phyloP scores from a whole-genome alignment of 2,113 vertebrate genomes.

The Eptesicus fuscus region DNA sequence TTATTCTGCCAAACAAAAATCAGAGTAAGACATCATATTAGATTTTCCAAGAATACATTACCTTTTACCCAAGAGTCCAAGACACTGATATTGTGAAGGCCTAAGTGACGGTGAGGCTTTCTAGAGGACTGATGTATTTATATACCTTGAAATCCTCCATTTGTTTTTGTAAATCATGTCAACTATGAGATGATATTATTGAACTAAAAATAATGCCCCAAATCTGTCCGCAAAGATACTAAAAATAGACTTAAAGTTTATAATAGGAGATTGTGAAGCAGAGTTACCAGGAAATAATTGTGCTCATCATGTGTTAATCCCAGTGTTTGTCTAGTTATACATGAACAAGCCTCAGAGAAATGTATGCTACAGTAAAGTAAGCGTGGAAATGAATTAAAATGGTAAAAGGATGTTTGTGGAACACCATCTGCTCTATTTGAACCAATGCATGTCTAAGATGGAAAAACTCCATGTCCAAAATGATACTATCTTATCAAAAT shows the following conservation, averaged over 20 bases:
- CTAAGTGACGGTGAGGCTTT: background rate
- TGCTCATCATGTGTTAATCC: background rate
- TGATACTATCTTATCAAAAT: background rate
- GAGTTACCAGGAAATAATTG: background rate
- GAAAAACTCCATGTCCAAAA: background rate
- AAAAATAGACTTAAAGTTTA: background rate
- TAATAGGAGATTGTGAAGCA: background rate
- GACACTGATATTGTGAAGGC: background rate
- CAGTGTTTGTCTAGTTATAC: background rate
- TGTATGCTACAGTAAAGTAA: background rate
- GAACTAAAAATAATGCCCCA: background rate
- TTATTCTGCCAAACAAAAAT: background rate
- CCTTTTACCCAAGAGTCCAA: background rate
- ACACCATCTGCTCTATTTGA: background rate
- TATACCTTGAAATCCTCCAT: background rate
- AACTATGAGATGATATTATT: background rate
- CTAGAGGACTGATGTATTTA: background rate
- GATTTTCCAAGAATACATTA: background rate
- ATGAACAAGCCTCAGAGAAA: background rate
- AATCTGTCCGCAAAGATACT: background rate
- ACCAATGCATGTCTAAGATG: background rate
- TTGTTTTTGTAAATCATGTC: background rate
- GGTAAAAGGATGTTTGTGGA: background rate
- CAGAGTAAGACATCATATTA: background rate
- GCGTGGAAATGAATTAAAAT: background rate